These are phyloP conservation scores for Cheilosia impressa DNA, from an alignment of 2,888 invertebrate genomes.

Conservation along the genomic window DNA sequence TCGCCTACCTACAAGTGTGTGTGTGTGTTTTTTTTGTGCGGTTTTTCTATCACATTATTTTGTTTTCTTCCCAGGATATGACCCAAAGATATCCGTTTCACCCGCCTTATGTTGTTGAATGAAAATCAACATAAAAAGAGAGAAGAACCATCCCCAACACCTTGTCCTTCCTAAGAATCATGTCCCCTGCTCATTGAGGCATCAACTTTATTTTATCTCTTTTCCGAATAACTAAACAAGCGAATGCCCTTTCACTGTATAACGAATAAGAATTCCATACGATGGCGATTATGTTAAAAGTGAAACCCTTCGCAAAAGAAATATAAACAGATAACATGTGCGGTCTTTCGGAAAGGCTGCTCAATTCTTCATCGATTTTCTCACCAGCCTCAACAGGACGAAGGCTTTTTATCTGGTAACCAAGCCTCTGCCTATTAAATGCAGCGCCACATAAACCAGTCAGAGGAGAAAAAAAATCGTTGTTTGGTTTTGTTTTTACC, in stretches of 20 bases:
- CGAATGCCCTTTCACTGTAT: conserved; percentile 59
- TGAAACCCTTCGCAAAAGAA: conserved; percentile 52
- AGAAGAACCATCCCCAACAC: neutral
- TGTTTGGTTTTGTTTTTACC: conserved; percentile 28
- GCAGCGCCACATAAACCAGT: conserved; percentile 59
- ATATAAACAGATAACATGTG: conserved; percentile 64
- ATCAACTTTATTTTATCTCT: conserved; percentile 31
- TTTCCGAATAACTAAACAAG: conserved; percentile 51
- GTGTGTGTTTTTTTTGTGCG: too few relatives aligned
- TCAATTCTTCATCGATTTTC: conserved; percentile 73
- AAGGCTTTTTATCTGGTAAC: conserved; percentile 3
- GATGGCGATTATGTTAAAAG: conserved; percentile 51
- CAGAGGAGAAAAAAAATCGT: conserved; percentile 6
- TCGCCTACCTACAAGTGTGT: too few relatives aligned
- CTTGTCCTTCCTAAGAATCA: conserved; percentile 27
- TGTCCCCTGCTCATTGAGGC: conserved; percentile 49
- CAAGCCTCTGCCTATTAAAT: conserved; percentile 18
- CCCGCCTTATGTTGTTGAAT: neutral
- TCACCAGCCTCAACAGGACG: conserved; percentile 50
- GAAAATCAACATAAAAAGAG: conserved; percentile 1
- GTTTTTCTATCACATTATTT: neutral
- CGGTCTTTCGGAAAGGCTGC: conserved; percentile 72
- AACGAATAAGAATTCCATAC: conserved; percentile 31
- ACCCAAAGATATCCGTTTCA: neutral
- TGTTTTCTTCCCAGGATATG: neutral